Conservation (phyloP, 2,888 invertebrate genomes). For the Caenorhabditis uteleia region DNA sequence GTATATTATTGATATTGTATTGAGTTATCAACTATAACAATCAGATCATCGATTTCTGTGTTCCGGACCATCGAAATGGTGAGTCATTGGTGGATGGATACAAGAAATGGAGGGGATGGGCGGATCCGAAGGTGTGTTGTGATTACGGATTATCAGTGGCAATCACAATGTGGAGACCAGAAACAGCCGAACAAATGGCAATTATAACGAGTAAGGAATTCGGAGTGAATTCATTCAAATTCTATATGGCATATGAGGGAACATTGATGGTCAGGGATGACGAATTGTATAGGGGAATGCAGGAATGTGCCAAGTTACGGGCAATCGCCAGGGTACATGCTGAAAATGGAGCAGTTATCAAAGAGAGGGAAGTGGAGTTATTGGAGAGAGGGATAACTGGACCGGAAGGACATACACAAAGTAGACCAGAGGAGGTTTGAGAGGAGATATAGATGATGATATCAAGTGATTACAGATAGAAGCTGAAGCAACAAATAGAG, state of each 20-base stretch:
- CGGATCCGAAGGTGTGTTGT: slow-evolving; percentile 92
- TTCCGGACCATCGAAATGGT: slow-evolving; percentile 56
- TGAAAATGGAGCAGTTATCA: slow-evolving; percentile 92
- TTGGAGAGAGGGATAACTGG: slow-evolving; percentile 79
- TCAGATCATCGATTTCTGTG: slow-evolving; percentile 71
- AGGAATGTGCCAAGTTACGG: slow-evolving; percentile 74
- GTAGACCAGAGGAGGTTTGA: slow-evolving; percentile 70
- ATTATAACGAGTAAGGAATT: slow-evolving; percentile 77
- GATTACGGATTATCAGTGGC: slow-evolving; percentile 93
- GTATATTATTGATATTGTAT: slow-evolving; percentile 74
- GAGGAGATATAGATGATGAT: background rate
- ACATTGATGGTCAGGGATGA: slow-evolving; percentile 87
- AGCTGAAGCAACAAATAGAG: slow-evolving; percentile 92
- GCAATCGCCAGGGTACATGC: slow-evolving; percentile 93
- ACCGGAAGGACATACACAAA: slow-evolving; percentile 79
- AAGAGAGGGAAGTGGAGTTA: slow-evolving; percentile 86
- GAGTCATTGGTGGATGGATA: slow-evolving; percentile 82
- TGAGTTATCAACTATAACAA: too few species aligned
- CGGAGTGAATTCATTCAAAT: slow-evolving; percentile 93
- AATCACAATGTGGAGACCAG: slow-evolving; percentile 84
- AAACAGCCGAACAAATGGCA: slow-evolving; percentile 83
- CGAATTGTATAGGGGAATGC: slow-evolving; percentile 79
- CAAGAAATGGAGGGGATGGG: slow-evolving; percentile 86
- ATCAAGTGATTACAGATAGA: slow-evolving; percentile 75
- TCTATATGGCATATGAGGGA: slow-evolving; percentile 95